Evolutionary conservation across 2,113 vertebrate species (phyloP), one percentile per base, ranked within the genome.

Genomic region (Limnothrissa miodon): DNA sequence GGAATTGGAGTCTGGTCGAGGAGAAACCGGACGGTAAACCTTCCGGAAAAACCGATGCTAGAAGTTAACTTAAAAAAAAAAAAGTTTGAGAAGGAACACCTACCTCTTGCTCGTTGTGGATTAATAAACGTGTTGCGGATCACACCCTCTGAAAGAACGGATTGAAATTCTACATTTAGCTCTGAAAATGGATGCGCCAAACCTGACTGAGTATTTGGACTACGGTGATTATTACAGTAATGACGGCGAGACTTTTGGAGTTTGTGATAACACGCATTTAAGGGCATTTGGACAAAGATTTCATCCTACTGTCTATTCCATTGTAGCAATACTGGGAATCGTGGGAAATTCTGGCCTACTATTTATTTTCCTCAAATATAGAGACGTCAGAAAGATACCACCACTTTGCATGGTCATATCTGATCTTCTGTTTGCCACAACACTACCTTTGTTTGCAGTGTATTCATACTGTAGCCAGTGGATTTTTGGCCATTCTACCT

Each of bases 361-460:
- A 0, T 0, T 78, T 4, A 84, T 92, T 48, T 85, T 95, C 81
- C 45, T 93, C 2, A 36, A 85, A 29, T 74, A 85, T 0, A 83
- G 85, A 62, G 90, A 91, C 36, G 86, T 80, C 0, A 88, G 90
- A 83, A 89, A 81, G 29, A 87, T 90, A 46, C 93, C 92, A 25
- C 86, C 95, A 81, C 85, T 94, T 83, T 94, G 95, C 79, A 81
- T 95, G 87, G 92, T 93, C 46, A 36, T 93, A 83, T 95, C 95
- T 39, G 94, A 95, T 82, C 89, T 94, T 29, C 80, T 93, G 39
- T 93, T 96, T 78, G 89, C 92, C 0, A 44, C 90, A 9, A 95
- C 93, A 0, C 91, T 96, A 78, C 94, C 94, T 44, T 94, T 96
- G n/a, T 96, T 94, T 94, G 90, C 90, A 70, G 86, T 90, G 5